These are phyloP conservation scores for Aspiorhynchus laticeps DNA, from an alignment of 2,113 vertebrate genomes.

Conservation along the genomic window DNA sequence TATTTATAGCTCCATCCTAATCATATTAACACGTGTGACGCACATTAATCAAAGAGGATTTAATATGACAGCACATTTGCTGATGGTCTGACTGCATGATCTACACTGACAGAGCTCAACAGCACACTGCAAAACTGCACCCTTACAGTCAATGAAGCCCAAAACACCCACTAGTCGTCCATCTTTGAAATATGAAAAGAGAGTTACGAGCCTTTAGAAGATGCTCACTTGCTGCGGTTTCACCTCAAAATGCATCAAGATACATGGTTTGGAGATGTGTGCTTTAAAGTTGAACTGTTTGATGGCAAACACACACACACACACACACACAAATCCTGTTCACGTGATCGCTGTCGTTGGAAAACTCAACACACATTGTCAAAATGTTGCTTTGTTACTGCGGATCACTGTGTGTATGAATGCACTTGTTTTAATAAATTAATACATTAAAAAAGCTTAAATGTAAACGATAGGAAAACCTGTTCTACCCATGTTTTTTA, in stretches of 20 bases:
- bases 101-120: background rate
- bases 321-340: background rate
- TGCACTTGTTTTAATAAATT: background rate
- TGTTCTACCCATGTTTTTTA: background rate
- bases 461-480: background rate
- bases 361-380: background rate
- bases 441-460: background rate
- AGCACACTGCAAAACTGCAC: background rate
- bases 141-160: background rate
- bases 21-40: background rate
- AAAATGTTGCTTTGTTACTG: background rate
- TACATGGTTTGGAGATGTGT: background rate
- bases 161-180: background rate
- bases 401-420: background rate
- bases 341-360: too few relatives aligned
- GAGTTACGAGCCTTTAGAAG: background rate
- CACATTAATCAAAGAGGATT: background rate
- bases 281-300: background rate
- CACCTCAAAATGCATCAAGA: background rate
- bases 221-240: background rate
- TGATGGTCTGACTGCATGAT: background rate
- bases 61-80: background rate
- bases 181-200: background rate
- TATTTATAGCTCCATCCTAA: constrained; percentile 1
- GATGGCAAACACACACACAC: background rate